Evolutionary conservation across 1,140 invertebrate genomes (phyloP).

Genomic region (Polyergus mexicanus): DNA sequence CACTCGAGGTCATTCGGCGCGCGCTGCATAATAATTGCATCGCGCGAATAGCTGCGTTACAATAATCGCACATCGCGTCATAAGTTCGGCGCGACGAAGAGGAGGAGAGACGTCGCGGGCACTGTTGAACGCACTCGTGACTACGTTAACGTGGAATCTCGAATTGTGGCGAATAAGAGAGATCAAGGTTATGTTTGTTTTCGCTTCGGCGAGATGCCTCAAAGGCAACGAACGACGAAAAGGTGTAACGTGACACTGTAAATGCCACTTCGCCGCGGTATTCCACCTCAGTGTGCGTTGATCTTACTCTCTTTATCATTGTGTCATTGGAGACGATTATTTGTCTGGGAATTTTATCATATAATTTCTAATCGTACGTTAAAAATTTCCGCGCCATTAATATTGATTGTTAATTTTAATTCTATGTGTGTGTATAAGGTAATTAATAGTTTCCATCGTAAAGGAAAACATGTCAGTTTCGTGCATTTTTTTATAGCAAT

Average conservation of each 20-base stretch:
- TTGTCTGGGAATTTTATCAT: background rate
- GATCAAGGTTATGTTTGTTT: constrained; percentile 79
- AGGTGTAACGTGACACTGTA: constrained; percentile 69
- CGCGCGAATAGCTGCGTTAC: constrained; percentile 36
- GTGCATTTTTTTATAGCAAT: too few species aligned
- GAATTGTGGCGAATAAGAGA: constrained; percentile 17
- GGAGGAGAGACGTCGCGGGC: background rate
- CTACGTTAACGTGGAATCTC: background rate
- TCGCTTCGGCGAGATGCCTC: constrained; percentile 67
- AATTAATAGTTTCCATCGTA: background rate
- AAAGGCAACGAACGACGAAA: constrained; percentile 70
- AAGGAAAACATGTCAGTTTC: background rate
- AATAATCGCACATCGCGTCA: constrained; percentile 14
- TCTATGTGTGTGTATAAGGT: background rate
- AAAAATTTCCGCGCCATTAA: background rate
- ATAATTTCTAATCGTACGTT: background rate
- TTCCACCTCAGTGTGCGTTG: constrained; percentile 28
- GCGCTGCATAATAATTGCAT: constrained; percentile 52
- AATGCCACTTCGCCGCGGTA: constrained; percentile 41
- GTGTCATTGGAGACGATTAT: background rate
- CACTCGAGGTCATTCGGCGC: constrained; percentile 77
- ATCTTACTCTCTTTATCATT: constrained; percentile 9
- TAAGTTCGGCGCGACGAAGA: background rate
- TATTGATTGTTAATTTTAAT: background rate
- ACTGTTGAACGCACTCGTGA: background rate